These are phyloP conservation scores for Lepus europaeus DNA, from an alignment of 2,113 vertebrate species.

Conservation along the genomic window DNA sequence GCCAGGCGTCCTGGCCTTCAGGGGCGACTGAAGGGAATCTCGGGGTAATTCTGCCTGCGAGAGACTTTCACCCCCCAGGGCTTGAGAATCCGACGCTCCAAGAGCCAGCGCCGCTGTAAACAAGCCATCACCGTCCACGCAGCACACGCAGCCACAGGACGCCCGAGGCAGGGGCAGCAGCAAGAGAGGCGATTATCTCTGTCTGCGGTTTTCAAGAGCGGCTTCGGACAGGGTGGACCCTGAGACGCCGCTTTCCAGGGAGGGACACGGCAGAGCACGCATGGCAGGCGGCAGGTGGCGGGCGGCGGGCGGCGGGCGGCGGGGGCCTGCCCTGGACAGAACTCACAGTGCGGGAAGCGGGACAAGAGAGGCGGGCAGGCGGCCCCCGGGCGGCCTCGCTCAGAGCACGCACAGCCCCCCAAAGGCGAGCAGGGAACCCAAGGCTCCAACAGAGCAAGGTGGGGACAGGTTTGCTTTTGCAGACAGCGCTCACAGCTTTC, in stretches of 20 bases:
- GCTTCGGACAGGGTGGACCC: neutral
- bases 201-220: constrained; percentile 5
- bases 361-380: too few relatives aligned
- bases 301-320: too few relatives aligned
- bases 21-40: neutral
- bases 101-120: neutral
- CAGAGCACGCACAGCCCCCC: too few relatives aligned
- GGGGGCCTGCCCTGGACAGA: too few relatives aligned
- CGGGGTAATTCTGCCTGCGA: neutral
- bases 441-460: too few relatives aligned
- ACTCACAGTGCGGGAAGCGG: too few relatives aligned
- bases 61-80: neutral
- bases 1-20: rapidly evolving
- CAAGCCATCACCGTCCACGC: neutral
- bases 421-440: too few relatives aligned
- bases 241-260: neutral
- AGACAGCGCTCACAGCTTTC: too few relatives aligned
- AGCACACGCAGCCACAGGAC: rapidly evolving
- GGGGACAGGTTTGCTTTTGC: too few relatives aligned
- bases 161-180: rapidly evolving
- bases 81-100: neutral
- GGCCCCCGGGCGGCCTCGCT: too few relatives aligned
- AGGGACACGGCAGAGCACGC: rapidly evolving
- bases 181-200: neutral
- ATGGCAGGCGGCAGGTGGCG: rapidly evolving